Conservation (phyloP, 2,113 vertebrate species). For the Brachyhypopomus gauderio region DNA sequence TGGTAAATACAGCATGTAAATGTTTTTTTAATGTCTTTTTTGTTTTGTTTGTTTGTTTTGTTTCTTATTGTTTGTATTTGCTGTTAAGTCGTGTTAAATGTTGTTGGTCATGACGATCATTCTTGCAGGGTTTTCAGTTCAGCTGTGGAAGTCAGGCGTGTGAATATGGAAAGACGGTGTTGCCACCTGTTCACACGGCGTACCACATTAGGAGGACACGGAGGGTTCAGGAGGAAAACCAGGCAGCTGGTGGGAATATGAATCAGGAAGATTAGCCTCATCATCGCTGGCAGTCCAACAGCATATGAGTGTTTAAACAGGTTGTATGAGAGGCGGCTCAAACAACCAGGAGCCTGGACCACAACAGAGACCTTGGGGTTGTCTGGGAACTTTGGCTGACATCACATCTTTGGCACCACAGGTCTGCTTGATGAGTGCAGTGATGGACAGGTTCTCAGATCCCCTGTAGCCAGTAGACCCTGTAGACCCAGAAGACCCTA, state of each 20-base stretch:
- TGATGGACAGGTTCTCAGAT: conserved; percentile 18
- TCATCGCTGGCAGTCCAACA: conserved; percentile 34
- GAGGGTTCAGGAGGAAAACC: conserved; percentile 12
- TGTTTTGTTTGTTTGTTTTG: neutral
- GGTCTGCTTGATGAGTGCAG: neutral
- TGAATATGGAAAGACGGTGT: neutral
- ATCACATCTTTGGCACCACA: conserved; percentile 7
- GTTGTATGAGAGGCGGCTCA: conserved; percentile 40
- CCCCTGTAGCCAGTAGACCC: too few relatives aligned
- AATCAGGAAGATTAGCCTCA: conserved; percentile 33
- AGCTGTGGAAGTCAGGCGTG: neutral
- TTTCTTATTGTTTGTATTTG: neutral
- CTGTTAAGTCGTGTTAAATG: neutral
- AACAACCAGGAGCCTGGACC: neutral
- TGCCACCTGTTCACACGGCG: neutral
- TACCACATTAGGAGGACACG: neutral
- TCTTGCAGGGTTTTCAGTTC: neutral
- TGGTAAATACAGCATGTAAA: too few relatives aligned
- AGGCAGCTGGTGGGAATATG: neutral
- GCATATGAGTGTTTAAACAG: too few relatives aligned
- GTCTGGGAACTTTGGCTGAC: neutral
- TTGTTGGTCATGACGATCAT: neutral
- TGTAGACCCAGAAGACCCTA: too few relatives aligned
- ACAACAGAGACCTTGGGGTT: conserved; percentile 27
- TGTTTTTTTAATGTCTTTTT: neutral